These are phyloP conservation scores for Musca domestica DNA, from an alignment of 1,140 invertebrate genomes.

Conservation along the genomic window DNA sequence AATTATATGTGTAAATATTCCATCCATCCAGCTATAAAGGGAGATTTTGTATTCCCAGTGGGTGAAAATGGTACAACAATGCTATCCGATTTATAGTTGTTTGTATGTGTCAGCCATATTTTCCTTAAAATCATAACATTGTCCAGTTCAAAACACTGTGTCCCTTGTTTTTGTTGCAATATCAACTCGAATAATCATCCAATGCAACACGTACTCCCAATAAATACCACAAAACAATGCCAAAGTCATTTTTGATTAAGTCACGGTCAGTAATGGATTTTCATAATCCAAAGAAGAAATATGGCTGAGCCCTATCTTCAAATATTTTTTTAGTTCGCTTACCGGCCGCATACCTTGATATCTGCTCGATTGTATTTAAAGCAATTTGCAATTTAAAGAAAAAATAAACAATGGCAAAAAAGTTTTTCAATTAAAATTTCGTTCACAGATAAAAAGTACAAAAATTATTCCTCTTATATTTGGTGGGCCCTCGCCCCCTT, in stretches of 20 bases:
- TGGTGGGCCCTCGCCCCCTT: no score
- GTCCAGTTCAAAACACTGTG: no score
- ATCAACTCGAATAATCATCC: background rate
- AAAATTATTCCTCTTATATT: background rate
- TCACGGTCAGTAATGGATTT: slow-evolving; percentile 16
- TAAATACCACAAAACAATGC: slow-evolving; percentile 1
- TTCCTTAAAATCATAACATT: no score
- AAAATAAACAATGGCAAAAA: no score
- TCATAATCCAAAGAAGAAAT: background rate
- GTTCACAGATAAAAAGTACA: slow-evolving; percentile 10
- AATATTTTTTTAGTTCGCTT: background rate
- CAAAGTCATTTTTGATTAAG: slow-evolving; percentile 20
- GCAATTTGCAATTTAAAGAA: slow-evolving; percentile 16
- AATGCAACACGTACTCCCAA: no score
- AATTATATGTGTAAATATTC: no score
- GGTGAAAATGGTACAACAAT: no score
- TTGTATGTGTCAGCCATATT: background rate
- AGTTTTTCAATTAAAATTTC: slow-evolving; percentile 15
- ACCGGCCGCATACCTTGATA: no score
- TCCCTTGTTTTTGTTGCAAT: background rate
- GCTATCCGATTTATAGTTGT: background rate
- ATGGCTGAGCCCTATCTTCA: background rate
- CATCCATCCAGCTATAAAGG: no score
- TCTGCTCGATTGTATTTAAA: background rate
- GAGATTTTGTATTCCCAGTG: no score